Percentiles rank a stretch among this genome's conserved stretches.
Conservation (phyloP, 2,113 vertebrate genomes). For the Mus musculus region GRCm39 chr3:144067001-144067500, state of each 20-base stretch:
- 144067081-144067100: not conserved
- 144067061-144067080: not conserved
- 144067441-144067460: not conserved
- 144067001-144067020: no score
- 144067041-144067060: not conserved
- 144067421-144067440: not conserved
- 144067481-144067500: not conserved
- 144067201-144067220: not conserved
- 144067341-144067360: not conserved
- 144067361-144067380: not conserved
- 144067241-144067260: not conserved
- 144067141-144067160: not conserved
- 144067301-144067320: not conserved
- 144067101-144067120: constrained; percentile 12
- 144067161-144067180: not conserved
- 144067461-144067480: not conserved
- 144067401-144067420: not conserved
- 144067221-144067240: not conserved
- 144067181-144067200: not conserved
- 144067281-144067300: not conserved
- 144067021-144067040: not conserved
- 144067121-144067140: not conserved
- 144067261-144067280: not conserved
- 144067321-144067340: not conserved
- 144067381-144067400: not conserved